Base-by-base conservation (phyloP, 2,113 vertebrate genomes). In the Dicerorhinus sumatrensis region DNA sequence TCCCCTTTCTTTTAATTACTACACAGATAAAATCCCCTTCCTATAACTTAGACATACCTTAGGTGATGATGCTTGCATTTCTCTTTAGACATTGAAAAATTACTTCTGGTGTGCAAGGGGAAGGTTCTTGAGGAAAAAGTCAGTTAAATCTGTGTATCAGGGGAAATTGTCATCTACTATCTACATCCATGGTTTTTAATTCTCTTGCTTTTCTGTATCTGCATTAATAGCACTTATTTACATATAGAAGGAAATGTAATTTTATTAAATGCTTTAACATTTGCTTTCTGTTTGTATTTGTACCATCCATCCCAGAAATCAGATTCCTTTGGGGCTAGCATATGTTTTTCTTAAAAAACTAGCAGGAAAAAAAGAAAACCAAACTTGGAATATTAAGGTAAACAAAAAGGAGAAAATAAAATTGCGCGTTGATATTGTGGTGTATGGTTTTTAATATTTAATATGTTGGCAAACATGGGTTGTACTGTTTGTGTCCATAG, bases 371-470 rank as follows among this genome's bases (percentile, higher is more conserved):
- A 60, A 84, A 46, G 36, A 13, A 29, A 33, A 54, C 14, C 42
- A 69, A 60, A 75, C 56, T 94, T 86, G n/a, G 86, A 93, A 89
- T 96, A 76, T 81, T 72, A 56, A 91, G 33, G 25, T 54, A 84
- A 92, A 81, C n/a, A 67, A 81, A 94, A 63, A 75, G 70, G 75
- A 79, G 31, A 36, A 77, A 90, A 96, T 46, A 92, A 96, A 92
- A 56, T 17, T 89, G 20, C 7, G 7, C 33, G 11, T 81, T 81
- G 36, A 76, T 25, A 48, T 46, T 87, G 39, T 51, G 4, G 23
- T 62, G 0, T 85, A 6, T 88, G 33, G 17, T 67, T 90, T 91
- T 94, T 82, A 54, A 62, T 72, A 76, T 82, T 69, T 62, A 88
- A 39, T 79, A 27, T 56, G 51, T 46, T 72, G 46, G 77, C 20